Conservation (phyloP, 2,888 invertebrate genomes). For the Reticulitermes lucifugus region DNA sequence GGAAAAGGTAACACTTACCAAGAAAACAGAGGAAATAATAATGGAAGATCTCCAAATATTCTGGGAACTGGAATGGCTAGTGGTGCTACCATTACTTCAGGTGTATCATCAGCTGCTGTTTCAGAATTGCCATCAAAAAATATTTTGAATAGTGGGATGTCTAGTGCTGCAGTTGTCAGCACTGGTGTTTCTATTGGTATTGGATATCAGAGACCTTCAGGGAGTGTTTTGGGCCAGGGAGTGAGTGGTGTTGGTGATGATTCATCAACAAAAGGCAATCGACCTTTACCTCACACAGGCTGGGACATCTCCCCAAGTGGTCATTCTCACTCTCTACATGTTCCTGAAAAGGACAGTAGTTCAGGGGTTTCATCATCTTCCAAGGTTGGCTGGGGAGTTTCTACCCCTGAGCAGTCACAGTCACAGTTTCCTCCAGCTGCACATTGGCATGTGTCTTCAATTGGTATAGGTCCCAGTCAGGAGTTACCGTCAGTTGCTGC, state of each 20-base stretch:
- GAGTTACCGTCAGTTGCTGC: not conserved
- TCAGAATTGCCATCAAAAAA: not conserved
- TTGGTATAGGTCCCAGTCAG: not conserved
- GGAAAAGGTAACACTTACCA: not conserved
- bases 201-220: not conserved
- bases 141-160: not conserved
- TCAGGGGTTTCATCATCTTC: not conserved
- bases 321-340: not conserved
- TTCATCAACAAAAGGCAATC: not conserved
- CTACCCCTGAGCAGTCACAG: not conserved
- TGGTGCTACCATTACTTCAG: not conserved
- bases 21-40: not conserved
- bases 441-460: not conserved
- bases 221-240: not conserved
- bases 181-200: not conserved
- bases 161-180: not conserved
- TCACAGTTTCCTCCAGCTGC: not conserved
- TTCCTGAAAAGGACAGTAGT: not conserved
- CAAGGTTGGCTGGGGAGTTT: not conserved
- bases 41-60: not conserved
- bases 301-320: not conserved
- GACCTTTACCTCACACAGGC: not conserved
- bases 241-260: not conserved
- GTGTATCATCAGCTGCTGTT: not conserved
- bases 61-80: not conserved